Evolutionary conservation across 2,797 vertebrate genomes (phyloP).

Genomic region (Oreochromis grahami): DNA sequence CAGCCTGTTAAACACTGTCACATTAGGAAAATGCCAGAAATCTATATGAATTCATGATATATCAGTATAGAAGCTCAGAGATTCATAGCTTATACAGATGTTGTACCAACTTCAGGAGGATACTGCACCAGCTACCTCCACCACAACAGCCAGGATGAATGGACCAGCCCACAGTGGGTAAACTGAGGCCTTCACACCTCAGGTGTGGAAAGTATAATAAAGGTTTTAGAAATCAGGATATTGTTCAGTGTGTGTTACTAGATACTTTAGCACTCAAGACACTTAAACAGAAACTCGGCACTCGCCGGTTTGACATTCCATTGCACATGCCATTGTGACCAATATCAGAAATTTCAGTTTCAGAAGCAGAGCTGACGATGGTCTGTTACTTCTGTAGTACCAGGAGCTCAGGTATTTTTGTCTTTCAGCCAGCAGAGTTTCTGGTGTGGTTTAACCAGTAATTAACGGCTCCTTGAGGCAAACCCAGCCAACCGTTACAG

Average conservation of each 20-base stretch:
- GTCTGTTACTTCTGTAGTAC: neutral
- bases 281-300: neutral
- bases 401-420: neutral
- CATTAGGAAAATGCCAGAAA: neutral
- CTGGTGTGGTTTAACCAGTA: constrained; percentile 6
- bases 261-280: neutral
- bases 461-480: neutral
- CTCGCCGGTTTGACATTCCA: neutral
- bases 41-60: neutral
- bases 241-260: neutral
- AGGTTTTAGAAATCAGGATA: neutral
- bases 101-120: neutral
- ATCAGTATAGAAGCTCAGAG: neutral
- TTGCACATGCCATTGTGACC: neutral
- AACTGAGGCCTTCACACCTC: neutral
- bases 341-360: neutral
- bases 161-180: neutral
- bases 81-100: neutral
- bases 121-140: neutral
- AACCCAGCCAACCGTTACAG: neutral
- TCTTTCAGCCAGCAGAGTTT: neutral
- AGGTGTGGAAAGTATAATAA: neutral
- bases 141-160: neutral
- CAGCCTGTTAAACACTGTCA: neutral
- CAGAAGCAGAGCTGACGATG: neutral